Conservation (phyloP, 1,140 invertebrate genomes). For the Ctenoplectra terminalis region DNA sequence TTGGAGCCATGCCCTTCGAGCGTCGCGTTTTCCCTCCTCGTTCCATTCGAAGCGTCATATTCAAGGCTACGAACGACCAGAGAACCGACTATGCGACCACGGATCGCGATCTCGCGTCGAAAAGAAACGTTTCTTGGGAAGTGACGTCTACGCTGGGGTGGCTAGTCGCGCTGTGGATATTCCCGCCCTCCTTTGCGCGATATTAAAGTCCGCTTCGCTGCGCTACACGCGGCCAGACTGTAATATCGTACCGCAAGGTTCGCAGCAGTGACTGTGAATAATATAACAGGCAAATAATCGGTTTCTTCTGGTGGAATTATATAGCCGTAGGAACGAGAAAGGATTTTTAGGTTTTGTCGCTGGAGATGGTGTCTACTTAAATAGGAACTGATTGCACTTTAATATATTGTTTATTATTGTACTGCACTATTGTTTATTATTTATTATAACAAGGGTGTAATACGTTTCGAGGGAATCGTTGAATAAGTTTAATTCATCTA, state of each 20-base stretch:
- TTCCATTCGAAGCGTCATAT: conserved; percentile 11
- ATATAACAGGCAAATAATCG: background rate
- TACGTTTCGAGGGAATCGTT: too few relatives aligned
- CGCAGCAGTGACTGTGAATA: background rate
- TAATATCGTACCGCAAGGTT: background rate
- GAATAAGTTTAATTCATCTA: too few relatives aligned
- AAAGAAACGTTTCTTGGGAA: background rate
- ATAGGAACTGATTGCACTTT: too few relatives aligned
- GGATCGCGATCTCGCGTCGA: background rate
- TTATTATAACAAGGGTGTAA: too few relatives aligned
- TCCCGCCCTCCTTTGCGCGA: background rate
- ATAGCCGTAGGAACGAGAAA: too few relatives aligned
- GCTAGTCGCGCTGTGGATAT: background rate
- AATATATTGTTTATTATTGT: too few relatives aligned
- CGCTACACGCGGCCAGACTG: background rate
- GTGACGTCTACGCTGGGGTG: background rate
- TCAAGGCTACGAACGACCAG: conserved; percentile 8
- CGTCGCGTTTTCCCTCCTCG: background rate
- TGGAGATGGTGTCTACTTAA: too few relatives aligned
- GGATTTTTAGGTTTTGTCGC: background rate
- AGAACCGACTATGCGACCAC: background rate
- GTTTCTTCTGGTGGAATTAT: background rate
- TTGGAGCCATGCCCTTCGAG: background rate
- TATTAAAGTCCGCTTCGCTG: conserved; percentile 16
- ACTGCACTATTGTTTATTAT: too few relatives aligned